Conservation (phyloP, 2,797 vertebrate species). For the Spheniscus humboldti region DNA sequence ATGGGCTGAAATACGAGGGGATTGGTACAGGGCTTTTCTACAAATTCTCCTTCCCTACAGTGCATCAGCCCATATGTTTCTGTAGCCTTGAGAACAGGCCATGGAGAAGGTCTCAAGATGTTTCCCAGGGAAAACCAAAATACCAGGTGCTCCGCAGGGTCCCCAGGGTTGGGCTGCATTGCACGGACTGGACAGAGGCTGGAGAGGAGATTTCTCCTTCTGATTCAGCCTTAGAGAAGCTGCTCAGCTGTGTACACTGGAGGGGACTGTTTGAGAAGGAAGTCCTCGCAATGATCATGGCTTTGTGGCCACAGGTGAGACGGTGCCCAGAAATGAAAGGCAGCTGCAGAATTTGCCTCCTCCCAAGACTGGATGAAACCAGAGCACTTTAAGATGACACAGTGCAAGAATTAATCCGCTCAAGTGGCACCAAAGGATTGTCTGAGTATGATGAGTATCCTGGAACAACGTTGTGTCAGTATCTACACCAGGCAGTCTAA, state of each 20-base stretch:
- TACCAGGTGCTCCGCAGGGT: neutral
- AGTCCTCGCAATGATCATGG: rapidly evolving
- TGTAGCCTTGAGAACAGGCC: neutral
- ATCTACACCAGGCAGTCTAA: neutral
- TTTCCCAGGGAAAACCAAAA: neutral
- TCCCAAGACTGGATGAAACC: neutral
- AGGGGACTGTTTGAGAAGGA: neutral
- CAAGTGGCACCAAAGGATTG: neutral
- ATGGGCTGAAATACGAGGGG: neutral
- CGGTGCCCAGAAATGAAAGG: neutral
- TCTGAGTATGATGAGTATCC: neutral
- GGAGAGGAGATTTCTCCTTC: neutral
- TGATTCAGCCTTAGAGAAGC: neutral
- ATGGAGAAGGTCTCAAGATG: neutral
- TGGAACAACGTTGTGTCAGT: neutral
- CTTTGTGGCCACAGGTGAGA: neutral
- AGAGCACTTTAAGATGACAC: neutral
- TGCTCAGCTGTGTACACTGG: neutral
- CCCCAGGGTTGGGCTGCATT: neutral
- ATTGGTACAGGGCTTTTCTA: neutral
- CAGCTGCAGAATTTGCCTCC: conserved; percentile 8
- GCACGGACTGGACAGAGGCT: neutral
- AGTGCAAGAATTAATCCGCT: neutral
- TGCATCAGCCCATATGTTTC: rapidly evolving
- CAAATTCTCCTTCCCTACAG: neutral